A percentile compares a stretch with the other conserved stretches of the same genome.
Evolutionary conservation across 2,797 vertebrate species (phyloP).

Genomic region (Eutrigla gurnardus): DNA sequence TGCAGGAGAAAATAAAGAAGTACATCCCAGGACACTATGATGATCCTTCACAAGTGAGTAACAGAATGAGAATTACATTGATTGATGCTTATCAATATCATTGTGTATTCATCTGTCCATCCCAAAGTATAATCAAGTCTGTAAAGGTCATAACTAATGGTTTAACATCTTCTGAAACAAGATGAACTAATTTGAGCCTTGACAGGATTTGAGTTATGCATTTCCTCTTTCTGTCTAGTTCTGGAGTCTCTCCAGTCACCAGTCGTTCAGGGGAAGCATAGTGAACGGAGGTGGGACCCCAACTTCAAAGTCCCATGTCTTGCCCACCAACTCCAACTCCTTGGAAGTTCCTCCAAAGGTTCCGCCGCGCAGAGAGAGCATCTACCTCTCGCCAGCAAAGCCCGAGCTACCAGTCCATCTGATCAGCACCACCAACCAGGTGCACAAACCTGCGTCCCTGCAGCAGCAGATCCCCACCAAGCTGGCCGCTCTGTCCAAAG

Average conservation of each 20-base stretch:
- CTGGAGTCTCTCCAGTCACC: constrained; percentile 51
- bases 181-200: neutral
- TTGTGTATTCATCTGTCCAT: neutral
- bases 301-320: constrained; percentile 37
- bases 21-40: constrained; percentile 71
- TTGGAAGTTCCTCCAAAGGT: constrained; percentile 84
- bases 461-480: constrained; percentile 97
- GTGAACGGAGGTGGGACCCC: constrained; percentile 49
- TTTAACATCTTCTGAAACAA: neutral
- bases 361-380: constrained; percentile 87
- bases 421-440: constrained; percentile 92
- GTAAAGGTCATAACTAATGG: neutral
- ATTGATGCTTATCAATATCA: neutral
- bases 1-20: constrained; percentile 80
- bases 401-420: constrained; percentile 90
- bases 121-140: neutral
- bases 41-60: constrained; percentile 57
- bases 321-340: constrained; percentile 34
- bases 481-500: constrained; percentile 80
- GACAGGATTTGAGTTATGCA: neutral
- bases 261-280: constrained; percentile 85
- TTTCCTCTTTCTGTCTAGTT: constrained; percentile 36
- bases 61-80: neutral
- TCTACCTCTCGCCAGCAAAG: constrained; percentile 70
- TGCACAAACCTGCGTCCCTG: constrained; percentile 82